These are phyloP conservation scores for Agrochola circellaris DNA, from an alignment of 2,888 invertebrate genomes.

Conservation along the genomic window DNA sequence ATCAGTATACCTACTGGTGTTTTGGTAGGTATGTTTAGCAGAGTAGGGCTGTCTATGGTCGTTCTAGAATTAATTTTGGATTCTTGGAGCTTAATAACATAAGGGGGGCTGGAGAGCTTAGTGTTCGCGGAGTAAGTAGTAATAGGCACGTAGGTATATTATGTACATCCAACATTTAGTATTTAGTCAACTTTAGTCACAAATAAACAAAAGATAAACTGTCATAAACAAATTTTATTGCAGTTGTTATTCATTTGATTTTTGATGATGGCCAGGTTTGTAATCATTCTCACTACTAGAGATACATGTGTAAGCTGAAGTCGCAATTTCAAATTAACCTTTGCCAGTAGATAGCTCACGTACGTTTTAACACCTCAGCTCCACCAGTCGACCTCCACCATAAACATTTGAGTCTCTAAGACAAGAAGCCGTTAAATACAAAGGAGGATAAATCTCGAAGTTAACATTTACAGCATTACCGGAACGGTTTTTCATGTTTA, in stretches of 20 bases:
- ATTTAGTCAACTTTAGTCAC: background rate
- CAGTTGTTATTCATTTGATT: background rate
- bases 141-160: background rate
- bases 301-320: slow-evolving; percentile 9
- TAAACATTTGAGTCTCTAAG: slow-evolving; percentile 69
- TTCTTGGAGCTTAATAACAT: background rate
- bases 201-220: background rate
- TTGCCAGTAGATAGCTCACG: slow-evolving; percentile 56
- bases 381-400: slow-evolving; percentile 58
- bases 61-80: slow-evolving; percentile 15
- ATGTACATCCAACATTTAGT: no score
- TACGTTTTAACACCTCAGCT: slow-evolving; percentile 59
- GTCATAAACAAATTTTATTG: background rate
- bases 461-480: slow-evolving; percentile 87
- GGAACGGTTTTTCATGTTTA: slow-evolving; percentile 90
- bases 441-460: slow-evolving; percentile 80
- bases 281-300: background rate
- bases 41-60: background rate
- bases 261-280: background rate
- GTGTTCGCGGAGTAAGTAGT: background rate
- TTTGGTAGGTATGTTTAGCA: slow-evolving; percentile 11
- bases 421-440: slow-evolving; percentile 77
- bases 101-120: background rate
- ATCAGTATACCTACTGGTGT: slow-evolving; percentile 36
- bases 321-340: slow-evolving; percentile 14